Base-by-base conservation (phyloP, 1,140 invertebrate species). In the Atta texana region DNA sequence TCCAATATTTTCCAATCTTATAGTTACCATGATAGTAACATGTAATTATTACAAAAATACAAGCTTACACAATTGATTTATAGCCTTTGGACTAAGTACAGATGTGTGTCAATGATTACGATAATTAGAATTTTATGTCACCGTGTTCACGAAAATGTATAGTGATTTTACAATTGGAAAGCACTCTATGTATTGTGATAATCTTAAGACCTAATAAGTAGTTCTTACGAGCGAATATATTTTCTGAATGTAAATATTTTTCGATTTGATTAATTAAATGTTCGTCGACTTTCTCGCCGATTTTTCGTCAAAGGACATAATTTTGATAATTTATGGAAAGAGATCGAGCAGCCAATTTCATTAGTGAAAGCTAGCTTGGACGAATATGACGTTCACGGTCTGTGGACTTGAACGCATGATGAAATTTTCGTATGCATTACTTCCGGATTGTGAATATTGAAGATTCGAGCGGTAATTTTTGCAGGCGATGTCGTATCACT, bases 351-450 rank as follows among this genome's bases (percentile, higher is more conserved):
- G 53, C n/a, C 14, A 59, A 24, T 82, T 31, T 61, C 12, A n/a
- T n/a, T n/a, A n/a, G 18, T 24, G 31, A 69, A 81, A 81, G 63
- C 2, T 8, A 44, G 12, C 16, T 31, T 39, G 53, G 4, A 72
- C 39, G 4, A 69, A 21, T 64, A 5, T 69, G 10, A n/a, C 6
- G 24, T 10, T 21, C 18, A 82, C 18, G 5, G 16, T 49, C 6
- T 10, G 39, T 31, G 12, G 5, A 12, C 8, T 16, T 2, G 12
- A 16, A 59, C 18, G 21, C 64, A 55, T 31, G 3, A 81, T 49
- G 66, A 71, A 81, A 81, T 82, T 71, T 72, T 44, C 3, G 3
- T 49, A 12, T 10, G 16, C 31, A 49, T 72, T 31, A 59, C 44
- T 82, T 82, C 55, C 55, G 34, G 7, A 74, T 82, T 51, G 18